Evolutionary conservation across 2,797 vertebrate genomes (phyloP).

Genomic region (Xenentodon cancila): DNA sequence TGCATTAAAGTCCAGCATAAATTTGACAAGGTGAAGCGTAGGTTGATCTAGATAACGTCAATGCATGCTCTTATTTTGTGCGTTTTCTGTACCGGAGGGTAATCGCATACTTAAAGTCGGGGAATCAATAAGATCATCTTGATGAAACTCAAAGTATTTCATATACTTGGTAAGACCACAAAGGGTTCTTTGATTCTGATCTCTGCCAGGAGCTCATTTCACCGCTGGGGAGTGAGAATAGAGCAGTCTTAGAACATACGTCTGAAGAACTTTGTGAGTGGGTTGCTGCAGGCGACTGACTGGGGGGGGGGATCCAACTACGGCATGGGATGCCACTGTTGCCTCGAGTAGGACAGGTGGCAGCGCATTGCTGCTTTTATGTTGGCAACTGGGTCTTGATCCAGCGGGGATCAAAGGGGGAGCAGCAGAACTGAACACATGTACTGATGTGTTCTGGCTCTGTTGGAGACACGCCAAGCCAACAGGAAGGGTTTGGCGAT

Average conservation of each 20-base stretch:
- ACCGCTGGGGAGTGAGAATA: neutral
- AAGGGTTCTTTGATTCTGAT: neutral
- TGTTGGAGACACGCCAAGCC: neutral
- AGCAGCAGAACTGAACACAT: slow-evolving; percentile 26
- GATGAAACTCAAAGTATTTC: neutral
- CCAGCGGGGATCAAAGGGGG: slow-evolving; percentile 8
- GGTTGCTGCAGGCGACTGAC: slow-evolving; percentile 32
- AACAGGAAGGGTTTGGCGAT: neutral
- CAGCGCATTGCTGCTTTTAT: slow-evolving; percentile 22
- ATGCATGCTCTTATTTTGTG: too few relatives aligned
- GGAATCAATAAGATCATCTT: neutral
- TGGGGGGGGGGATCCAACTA: slow-evolving; percentile 22
- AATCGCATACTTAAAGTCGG: neutral
- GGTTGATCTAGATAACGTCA: too few relatives aligned
- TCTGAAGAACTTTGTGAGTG: slow-evolving; percentile 31
- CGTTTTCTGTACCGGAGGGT: neutral
- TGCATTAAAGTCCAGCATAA: slow-evolving; percentile 35
- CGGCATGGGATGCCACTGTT: neutral
- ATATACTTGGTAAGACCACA: neutral
- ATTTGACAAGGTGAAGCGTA: slow-evolving; percentile 24
- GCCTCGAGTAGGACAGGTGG: slow-evolving; percentile 61
- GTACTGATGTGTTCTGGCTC: slow-evolving; percentile 1
- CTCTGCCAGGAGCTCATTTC: neutral
- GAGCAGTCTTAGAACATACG: neutral
- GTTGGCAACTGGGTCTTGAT: slow-evolving; percentile 4